A percentile compares a stretch with the other conserved stretches of the same genome.
Evolutionary conservation across 2,113 vertebrate species (phyloP).

Genomic region (Ammodramus savannarum): DNA sequence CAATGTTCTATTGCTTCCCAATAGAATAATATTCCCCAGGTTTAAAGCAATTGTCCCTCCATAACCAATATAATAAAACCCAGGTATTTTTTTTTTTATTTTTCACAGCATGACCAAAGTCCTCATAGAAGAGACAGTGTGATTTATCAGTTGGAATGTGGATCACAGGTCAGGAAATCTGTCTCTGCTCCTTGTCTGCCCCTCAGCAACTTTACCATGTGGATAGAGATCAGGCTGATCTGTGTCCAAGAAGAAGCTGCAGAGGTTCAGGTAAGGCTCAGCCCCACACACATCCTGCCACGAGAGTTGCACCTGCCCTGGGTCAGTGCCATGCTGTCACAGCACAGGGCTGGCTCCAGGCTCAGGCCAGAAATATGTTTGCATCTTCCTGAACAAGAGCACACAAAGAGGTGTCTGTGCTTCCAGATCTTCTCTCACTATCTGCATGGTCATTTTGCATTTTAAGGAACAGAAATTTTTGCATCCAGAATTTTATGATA

Average conservation of each 20-base stretch:
- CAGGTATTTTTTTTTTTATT: not conserved
- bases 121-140: not conserved
- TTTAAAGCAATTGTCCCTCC: not conserved
- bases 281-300: not conserved
- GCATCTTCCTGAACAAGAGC: not conserved
- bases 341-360: not conserved
- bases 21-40: not conserved
- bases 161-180: not conserved
- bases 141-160: not conserved
- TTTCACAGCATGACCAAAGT: not conserved
- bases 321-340: not conserved
- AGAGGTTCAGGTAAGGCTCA: not conserved
- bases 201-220: not conserved
- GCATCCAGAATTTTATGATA: not conserved
- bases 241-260: not conserved
- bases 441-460: not conserved
- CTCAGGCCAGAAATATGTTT: not conserved
- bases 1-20: not conserved
- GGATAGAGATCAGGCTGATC: not conserved
- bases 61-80: not conserved
- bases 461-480: not conserved
- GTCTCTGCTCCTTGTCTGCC: not conserved
- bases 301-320: not conserved
- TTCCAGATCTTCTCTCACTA: not conserved
- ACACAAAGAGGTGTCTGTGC: not conserved